Conservation (phyloP, 2,797 vertebrate genomes). For the Cynodonichthys magdalenae region DNA sequence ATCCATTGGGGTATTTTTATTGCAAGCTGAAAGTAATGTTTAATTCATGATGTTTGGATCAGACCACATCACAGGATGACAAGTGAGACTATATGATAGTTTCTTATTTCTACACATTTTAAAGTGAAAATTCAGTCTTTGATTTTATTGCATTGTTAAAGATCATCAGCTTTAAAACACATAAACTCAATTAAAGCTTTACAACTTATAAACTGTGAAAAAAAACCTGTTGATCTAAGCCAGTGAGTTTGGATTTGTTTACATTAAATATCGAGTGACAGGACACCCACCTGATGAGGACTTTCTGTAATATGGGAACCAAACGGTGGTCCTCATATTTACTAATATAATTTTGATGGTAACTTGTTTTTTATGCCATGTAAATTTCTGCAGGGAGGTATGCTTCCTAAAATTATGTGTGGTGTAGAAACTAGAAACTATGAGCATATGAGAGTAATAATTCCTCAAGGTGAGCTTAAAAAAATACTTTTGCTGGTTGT, state of each 20-base stretch:
- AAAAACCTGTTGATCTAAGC: slow-evolving; percentile 18
- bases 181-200: too few relatives aligned
- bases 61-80: slow-evolving; percentile 17
- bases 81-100: slow-evolving; percentile 12
- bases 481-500: too few relatives aligned
- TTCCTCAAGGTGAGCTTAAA: too few relatives aligned
- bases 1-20: background rate
- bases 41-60: slow-evolving; percentile 5
- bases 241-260: background rate
- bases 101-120: slow-evolving; percentile 14
- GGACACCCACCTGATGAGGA: background rate
- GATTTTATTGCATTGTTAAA: too few relatives aligned
- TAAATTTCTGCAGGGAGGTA: too few relatives aligned
- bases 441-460: too few relatives aligned
- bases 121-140: background rate
- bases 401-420: too few relatives aligned
- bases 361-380: too few relatives aligned
- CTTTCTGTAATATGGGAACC: background rate
- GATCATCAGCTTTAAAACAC: slow-evolving; percentile 30
- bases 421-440: too few relatives aligned
- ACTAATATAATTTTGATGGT: too few relatives aligned
- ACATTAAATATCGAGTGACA: background rate
- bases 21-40: slow-evolving; percentile 8
- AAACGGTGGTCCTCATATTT: slow-evolving; percentile 11
- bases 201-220: too few relatives aligned